Evolutionary conservation across 2,797 vertebrate genomes (phyloP).

Genomic region (Remorina albescens): DNA sequence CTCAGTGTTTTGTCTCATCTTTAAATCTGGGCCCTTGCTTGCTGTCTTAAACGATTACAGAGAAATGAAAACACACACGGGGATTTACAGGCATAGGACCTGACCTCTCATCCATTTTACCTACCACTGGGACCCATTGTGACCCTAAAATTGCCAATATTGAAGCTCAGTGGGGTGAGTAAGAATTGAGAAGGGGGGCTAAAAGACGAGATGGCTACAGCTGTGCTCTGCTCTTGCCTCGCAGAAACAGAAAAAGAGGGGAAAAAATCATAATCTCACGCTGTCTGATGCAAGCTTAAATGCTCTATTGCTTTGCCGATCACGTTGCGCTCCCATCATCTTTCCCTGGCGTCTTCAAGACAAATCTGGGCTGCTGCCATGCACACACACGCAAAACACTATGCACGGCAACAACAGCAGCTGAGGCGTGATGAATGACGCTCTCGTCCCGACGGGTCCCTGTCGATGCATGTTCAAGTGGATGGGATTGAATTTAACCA

Average conservation of each 20-base stretch:
- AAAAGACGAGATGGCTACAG: slow-evolving; percentile 74
- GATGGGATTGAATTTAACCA: slow-evolving; percentile 89
- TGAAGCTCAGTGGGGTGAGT: slow-evolving; percentile 76
- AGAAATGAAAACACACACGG: slow-evolving; percentile 73
- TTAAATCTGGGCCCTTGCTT: slow-evolving; percentile 71
- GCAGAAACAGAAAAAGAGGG: slow-evolving; percentile 74
- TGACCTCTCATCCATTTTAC: slow-evolving; percentile 80
- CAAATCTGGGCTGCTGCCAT: slow-evolving; percentile 84
- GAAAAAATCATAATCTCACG: slow-evolving; percentile 84
- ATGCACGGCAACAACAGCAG: slow-evolving; percentile 76
- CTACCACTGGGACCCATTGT: slow-evolving; percentile 76
- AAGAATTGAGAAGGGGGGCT: slow-evolving; percentile 44
- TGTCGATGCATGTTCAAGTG: slow-evolving; percentile 89
- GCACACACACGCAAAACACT: slow-evolving; percentile 74
- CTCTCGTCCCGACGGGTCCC: slow-evolving; percentile 82
- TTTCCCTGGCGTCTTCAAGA: slow-evolving; percentile 82
- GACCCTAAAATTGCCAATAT: slow-evolving; percentile 83
- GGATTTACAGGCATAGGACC: slow-evolving; percentile 74
- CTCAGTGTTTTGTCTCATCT: slow-evolving; percentile 58
- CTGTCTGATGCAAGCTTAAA: slow-evolving; percentile 88
- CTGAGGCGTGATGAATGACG: slow-evolving; percentile 84
- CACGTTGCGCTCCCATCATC: slow-evolving; percentile 87
- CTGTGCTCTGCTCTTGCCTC: slow-evolving; percentile 75
- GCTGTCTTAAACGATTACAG: slow-evolving; percentile 78
- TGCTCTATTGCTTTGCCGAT: slow-evolving; percentile 88